These are phyloP conservation scores for Anoplolepis gracilipes DNA, from an alignment of 1,140 invertebrate species.

Conservation along the genomic window DNA sequence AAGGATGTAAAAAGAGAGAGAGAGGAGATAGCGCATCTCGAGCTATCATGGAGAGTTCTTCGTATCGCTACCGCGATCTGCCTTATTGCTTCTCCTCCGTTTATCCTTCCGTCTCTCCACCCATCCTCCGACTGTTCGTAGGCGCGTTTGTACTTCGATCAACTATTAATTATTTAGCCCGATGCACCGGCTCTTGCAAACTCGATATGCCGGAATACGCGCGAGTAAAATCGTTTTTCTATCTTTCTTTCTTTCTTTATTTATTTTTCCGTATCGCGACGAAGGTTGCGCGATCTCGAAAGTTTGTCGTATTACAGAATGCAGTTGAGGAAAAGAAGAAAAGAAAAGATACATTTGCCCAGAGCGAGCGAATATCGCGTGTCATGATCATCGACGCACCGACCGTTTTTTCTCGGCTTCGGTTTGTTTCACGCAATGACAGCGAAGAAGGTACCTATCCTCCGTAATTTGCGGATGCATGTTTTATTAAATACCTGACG, in stretches of 20 bases:
- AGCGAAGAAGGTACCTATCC: conserved; percentile 24
- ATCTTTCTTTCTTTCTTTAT: neutral
- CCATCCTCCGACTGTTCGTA: conserved; percentile 6
- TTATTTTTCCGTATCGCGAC: neutral
- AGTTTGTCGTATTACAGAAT: conserved; percentile 37
- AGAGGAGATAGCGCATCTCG: conserved; percentile 6
- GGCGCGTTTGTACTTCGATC: conserved; percentile 72
- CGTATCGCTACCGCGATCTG: conserved; percentile 70
- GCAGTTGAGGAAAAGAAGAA: neutral
- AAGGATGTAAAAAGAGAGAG: neutral
- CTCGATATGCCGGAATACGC: conserved; percentile 73
- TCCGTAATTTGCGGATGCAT: conserved; percentile 22
- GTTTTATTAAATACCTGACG: conserved; percentile 41
- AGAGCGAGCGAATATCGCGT: conserved; percentile 28
- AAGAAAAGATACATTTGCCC: neutral
- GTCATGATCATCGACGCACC: conserved; percentile 13
- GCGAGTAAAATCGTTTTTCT: conserved; percentile 47
- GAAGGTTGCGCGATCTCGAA: conserved; percentile 24
- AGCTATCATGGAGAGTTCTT: conserved; percentile 52
- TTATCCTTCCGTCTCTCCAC: neutral
- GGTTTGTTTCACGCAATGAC: conserved; percentile 30
- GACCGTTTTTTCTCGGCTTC: conserved; percentile 24
- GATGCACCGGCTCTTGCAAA: conserved; percentile 64
- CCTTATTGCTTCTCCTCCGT: conserved; percentile 60
- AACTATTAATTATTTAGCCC: conserved; percentile 75